A percentile compares a stretch with the other conserved stretches of the same genome.
Conservation (phyloP, 2,113 vertebrate species). For the Anhinga anhinga region DNA sequence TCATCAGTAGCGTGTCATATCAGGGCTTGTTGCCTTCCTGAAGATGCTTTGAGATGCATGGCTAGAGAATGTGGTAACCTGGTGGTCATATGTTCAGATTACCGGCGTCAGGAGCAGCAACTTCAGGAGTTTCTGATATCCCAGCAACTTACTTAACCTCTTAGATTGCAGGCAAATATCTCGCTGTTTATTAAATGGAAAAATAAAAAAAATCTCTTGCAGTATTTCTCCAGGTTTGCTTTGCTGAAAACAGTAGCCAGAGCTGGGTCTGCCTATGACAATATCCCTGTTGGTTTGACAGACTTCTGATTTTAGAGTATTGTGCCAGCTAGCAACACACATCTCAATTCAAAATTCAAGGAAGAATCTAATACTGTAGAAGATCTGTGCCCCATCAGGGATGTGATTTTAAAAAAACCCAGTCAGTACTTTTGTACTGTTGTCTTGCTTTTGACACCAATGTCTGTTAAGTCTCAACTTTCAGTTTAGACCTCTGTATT, state of each 20-base stretch:
- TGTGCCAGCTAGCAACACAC: background rate
- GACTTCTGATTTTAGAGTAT: background rate
- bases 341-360: background rate
- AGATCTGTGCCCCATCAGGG: background rate
- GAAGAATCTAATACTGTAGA: background rate
- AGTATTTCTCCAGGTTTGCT: background rate
- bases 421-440: background rate
- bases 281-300: background rate
- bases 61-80: background rate
- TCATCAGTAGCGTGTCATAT: rapidly evolving
- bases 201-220: background rate
- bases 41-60: background rate
- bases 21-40: background rate
- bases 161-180: background rate
- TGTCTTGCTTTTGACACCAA: background rate
- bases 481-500: background rate
- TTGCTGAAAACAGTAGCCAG: background rate
- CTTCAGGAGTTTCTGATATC: background rate
- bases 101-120: too few relatives aligned
- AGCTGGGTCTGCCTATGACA: background rate
- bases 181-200: background rate
- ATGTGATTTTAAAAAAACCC: background rate
- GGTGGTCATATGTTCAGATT: background rate
- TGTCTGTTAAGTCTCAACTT: background rate
- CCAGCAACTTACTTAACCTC: background rate